These are phyloP conservation scores for Chrosomus eos DNA, from an alignment of 2,797 vertebrate genomes.

Conservation along the genomic window DNA sequence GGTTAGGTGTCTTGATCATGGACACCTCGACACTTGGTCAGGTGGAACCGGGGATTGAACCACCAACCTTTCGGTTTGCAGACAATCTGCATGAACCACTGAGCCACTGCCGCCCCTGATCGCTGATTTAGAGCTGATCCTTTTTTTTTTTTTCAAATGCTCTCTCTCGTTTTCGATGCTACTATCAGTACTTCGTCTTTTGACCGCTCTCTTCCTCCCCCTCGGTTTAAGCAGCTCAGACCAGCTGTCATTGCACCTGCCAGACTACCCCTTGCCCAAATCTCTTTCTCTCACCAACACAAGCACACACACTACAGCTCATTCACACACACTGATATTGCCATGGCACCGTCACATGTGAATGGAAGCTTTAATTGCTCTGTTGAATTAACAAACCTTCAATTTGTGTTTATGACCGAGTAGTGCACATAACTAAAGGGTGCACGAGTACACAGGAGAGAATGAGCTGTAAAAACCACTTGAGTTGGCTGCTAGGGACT, in stretches of 20 bases:
- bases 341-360: conserved; percentile 42
- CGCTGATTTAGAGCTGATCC: conserved; percentile 10
- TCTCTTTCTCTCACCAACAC: conserved; percentile 44
- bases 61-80: no score
- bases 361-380: conserved; percentile 42
- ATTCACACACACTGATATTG: conserved; percentile 52
- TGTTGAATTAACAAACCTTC: conserved; percentile 37
- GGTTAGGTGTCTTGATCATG: no score
- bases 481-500: conserved; percentile 39
- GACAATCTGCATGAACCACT: no score
- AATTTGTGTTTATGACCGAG: conserved; percentile 16
- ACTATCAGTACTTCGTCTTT: conserved; percentile 43
- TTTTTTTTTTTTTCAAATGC: conserved; percentile 3
- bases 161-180: conserved; percentile 52
- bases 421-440: background rate
- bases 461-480: conserved; percentile 46
- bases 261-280: conserved; percentile 68
- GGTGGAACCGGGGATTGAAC: no score
- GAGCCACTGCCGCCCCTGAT: no score
- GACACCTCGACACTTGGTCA: no score
- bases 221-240: conserved; percentile 72
- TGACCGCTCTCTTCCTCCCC: conserved; percentile 62
- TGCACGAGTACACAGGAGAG: conserved; percentile 31
- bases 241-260: conserved; percentile 84
- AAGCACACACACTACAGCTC: conserved; percentile 56